Conservation (phyloP, 1,140 invertebrate species). For the Pantala flavescens region DNA sequence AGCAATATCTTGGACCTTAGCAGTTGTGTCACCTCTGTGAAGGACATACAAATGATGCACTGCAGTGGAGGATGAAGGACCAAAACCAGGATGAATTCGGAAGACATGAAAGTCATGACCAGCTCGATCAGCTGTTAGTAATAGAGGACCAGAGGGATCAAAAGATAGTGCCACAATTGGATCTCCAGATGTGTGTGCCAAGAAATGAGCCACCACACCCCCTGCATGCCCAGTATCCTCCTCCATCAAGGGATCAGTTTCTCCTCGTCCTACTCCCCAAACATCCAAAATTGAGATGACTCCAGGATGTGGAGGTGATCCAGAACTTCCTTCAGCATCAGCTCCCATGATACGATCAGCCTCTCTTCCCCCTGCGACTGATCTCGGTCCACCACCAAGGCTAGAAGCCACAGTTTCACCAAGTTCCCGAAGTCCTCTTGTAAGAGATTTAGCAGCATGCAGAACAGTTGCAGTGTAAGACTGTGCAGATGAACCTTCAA, state of each 20-base stretch:
- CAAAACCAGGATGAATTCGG: slow-evolving; percentile 84
- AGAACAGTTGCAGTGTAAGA: slow-evolving; percentile 93
- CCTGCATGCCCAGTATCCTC: neutral
- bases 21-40: slow-evolving; percentile 77
- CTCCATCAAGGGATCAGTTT: slow-evolving; percentile 17
- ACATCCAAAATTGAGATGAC: slow-evolving; percentile 48
- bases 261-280: slow-evolving; percentile 27
- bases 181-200: slow-evolving; percentile 70
- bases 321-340: neutral
- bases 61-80: slow-evolving; percentile 71
- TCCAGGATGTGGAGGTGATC: slow-evolving; percentile 33
- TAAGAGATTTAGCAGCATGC: slow-evolving; percentile 85
- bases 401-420: slow-evolving; percentile 90
- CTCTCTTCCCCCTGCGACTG: slow-evolving; percentile 25
- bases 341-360: slow-evolving; percentile 25
- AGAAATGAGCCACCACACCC: slow-evolving; percentile 72
- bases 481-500: slow-evolving; percentile 54
- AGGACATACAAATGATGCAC: slow-evolving; percentile 95
- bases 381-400: slow-evolving; percentile 52
- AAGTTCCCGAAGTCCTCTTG: slow-evolving; percentile 72
- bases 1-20: slow-evolving; percentile 75
- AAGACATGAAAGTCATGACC: slow-evolving; percentile 96
- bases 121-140: slow-evolving; percentile 85
- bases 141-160: slow-evolving; percentile 80
- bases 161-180: slow-evolving; percentile 84